phyloP scores from a whole-genome alignment of 2,797 vertebrate genomes.

The Scomberomorus guttatus region DNA sequence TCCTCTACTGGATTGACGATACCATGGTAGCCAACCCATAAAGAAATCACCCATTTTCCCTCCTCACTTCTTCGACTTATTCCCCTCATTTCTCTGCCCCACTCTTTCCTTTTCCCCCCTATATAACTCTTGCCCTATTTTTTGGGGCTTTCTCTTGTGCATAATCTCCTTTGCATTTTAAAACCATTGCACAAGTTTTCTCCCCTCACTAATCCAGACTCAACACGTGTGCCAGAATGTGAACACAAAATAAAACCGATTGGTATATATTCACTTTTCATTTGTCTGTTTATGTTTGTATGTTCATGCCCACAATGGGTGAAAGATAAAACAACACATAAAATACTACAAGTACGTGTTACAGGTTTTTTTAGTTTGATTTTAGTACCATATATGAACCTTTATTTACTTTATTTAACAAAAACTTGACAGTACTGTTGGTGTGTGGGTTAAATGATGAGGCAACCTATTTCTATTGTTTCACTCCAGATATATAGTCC shows the following conservation, averaged over 20 bases:
- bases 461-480: conserved; percentile 40
- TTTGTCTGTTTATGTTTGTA: conserved; percentile 23
- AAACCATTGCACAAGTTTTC: not conserved
- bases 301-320: not conserved
- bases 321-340: not conserved
- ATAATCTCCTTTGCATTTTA: conserved; percentile 2
- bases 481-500: not conserved
- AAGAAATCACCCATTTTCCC: conserved; percentile 26
- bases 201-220: conserved; percentile 1
- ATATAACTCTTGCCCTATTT: not conserved
- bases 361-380: conserved; percentile 39
- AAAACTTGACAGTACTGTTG: not conserved
- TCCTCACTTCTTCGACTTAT: not conserved
- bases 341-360: conserved; percentile 10
- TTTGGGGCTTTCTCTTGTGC: conserved; percentile 9
- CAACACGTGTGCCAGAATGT: conserved; percentile 9
- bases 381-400: conserved; percentile 5
- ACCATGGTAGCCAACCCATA: conserved; percentile 75
- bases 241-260: conserved; percentile 57
- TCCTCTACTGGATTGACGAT: conserved; percentile 84
- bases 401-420: not conserved
- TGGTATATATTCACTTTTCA: conserved; percentile 17
- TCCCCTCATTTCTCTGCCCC: not conserved
- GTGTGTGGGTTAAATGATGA: conserved; percentile 25
- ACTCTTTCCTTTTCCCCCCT: not conserved